Evolutionary conservation across 2,888 invertebrate species (phyloP), one percentile per base, ranked within the genome.

Genomic region (Thumatha senex): DNA sequence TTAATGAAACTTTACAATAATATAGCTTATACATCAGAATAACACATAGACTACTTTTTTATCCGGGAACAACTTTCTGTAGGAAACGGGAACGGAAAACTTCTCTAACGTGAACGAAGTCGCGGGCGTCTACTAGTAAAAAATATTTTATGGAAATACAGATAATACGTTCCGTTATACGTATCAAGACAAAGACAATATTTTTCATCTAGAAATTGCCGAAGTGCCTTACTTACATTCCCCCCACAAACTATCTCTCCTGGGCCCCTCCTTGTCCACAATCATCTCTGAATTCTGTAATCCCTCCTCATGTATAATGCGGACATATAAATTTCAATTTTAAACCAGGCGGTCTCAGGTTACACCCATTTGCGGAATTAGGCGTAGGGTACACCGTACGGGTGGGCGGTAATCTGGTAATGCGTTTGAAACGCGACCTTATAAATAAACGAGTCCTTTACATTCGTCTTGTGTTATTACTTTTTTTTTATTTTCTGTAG

Each of bases 261-360:
- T 14, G 74, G 67, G 70, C 51, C 56, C 55, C 44, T 46, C 49
- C 45, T 46, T 31, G 58, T 48, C 48, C 41, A 31, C 58, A 64
- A 67, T 70, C 66, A 61, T 69, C 67, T 66, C 65, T 65, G 68
- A 60, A 54, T 58, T 67, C 71, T 61, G 70, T 86, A 85, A 84
- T 82, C 82, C 80, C 74, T 56, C 72, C 83, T 88, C 89, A 89
- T 89, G 78, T 81, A 86, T 89, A 85, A 90, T 90, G 88, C 84
- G 80, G 76, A 82, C 84, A 87, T 89, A 90, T 90, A 90, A 90
- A 90, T 90, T 90, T 89, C 89, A 90, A 90, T 90, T 89, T 89
- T 89, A 89, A 89, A 88, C 83, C 88, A 74, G 73, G 72, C 74
- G 74, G 81, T 78, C 78, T 86, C 85, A 74, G 76, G 89, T 89